Evolutionary conservation across 2,113 vertebrate genomes (phyloP), one percentile per base, ranked within the genome.

Genomic region (Chlorodrepanis virens): DNA sequence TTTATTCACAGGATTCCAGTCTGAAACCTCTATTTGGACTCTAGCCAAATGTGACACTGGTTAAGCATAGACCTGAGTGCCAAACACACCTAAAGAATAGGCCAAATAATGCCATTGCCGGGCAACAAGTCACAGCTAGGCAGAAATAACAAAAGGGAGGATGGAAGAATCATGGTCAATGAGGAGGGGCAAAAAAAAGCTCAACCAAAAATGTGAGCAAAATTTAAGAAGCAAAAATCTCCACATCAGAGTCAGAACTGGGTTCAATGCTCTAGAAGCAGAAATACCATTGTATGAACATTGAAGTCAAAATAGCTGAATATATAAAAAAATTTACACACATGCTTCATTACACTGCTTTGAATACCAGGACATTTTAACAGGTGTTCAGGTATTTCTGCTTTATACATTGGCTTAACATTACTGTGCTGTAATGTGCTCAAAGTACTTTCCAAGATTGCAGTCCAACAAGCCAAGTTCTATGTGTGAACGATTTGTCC

Each of bases 311-410:
- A 90, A 77, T 13, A 92, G 59, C 25, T 63, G 13, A 84, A 72
- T 27, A 37, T 53, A 57, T 6, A n/a, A 81, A 78, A 88, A 91
- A 35, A 11, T 10, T 69, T n/a, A 82, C 12, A 52, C 8, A 52
- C 12, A 78, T 6, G 83, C 17, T 15, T 13, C 53, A 45, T 64
- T 81, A 45, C 8, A 70, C 6, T 49, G n/a, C 16, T 50, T 70
- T 81, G 75, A 90, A 80, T 39, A 80, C 35, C 47, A 77, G 44
- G 60, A 21, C n/a, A 57, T 78, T 94, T 90, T 87, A 90, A 83
- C 76, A 93, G 56, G 79, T 94, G 80, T 16, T 86, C 56, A 89
- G 79, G 80, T 88, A 83, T 87, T 80, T 87, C 61, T 92, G 83
- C 39, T 94, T 78, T 77, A 94, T 52, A 63, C 19, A 63, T 12